Evolutionary conservation across 92 coral and sea anemone genomes (phyloP).

Genomic region (Bergia sp.): DNA sequence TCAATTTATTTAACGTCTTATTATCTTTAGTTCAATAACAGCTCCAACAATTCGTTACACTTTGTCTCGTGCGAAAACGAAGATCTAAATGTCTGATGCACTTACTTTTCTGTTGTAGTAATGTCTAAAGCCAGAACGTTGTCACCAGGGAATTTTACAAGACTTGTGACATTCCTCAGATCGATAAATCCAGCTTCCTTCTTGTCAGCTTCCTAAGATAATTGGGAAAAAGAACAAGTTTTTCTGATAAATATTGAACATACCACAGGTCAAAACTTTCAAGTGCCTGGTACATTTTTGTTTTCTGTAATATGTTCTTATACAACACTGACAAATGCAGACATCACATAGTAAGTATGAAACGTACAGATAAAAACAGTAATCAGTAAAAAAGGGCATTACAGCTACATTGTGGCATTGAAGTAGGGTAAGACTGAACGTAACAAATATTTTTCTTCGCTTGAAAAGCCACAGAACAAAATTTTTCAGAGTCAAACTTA

Average conservation of each 20-base stretch:
- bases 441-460: too few relatives aligned
- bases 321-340: neutral
- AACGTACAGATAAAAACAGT: too few relatives aligned
- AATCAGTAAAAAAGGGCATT: too few relatives aligned
- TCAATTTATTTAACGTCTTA: neutral
- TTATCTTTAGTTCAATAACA: neutral
- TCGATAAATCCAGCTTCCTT: constrained; percentile 83
- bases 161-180: constrained; percentile 74
- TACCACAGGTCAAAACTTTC: neutral
- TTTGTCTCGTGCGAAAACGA: neutral
- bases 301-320: neutral
- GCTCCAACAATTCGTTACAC: neutral
- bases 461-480: too few relatives aligned
- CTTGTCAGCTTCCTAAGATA: constrained; percentile 74
- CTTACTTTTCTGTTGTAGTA: constrained; percentile 85
- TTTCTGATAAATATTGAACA: neutral
- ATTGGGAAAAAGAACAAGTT: neutral
- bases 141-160: constrained; percentile 67
- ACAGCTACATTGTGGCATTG: too few relatives aligned
- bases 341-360: too few relatives aligned
- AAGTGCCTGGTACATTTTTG: neutral
- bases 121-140: constrained; percentile 72
- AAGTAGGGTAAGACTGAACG: too few relatives aligned
- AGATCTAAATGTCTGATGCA: neutral
- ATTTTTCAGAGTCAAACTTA: too few relatives aligned